Evolutionary conservation across 1,140 invertebrate genomes (phyloP).

Genomic region (Alviniconcha marisindica): DNA sequence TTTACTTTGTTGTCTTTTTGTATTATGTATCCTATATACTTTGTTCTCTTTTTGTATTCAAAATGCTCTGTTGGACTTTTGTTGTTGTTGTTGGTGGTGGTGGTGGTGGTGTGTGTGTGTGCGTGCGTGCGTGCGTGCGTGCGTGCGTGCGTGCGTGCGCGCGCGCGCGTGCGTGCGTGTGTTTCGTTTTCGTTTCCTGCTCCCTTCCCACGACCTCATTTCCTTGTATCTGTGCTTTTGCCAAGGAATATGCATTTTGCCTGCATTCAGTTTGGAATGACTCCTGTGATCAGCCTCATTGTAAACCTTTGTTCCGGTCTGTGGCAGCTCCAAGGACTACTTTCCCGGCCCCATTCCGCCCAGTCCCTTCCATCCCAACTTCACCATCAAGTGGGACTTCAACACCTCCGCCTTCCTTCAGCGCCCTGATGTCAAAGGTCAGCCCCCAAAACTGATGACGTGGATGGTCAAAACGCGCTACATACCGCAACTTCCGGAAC

Average conservation of each 20-base stretch:
- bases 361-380: slow-evolving; percentile 17
- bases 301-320: no score
- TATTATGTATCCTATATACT: not conserved
- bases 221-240: not conserved
- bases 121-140: no score
- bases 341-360: not conserved
- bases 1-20: not conserved
- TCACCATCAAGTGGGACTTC: slow-evolving; percentile 19
- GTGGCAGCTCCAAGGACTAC: slow-evolving; percentile 13
- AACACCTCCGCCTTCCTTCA: not conserved
- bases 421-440: not conserved
- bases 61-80: no score
- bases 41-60: not conserved
- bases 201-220: not conserved
- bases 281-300: no score
- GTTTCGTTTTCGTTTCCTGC: not conserved
- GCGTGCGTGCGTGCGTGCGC: no score
- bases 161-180: not conserved
- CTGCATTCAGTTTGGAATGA: no score
- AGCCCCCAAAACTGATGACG: slow-evolving; percentile 29
- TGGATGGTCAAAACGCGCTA: slow-evolving; percentile 25
- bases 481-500: slow-evolving; percentile 18
- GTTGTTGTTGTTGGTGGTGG: not conserved
- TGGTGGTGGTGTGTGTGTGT: no score
- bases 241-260: no score